Percentiles rank a stretch among this genome's conserved stretches.
Conservation (phyloP, 1,140 invertebrate genomes). For the Diuraphis noxia region DNA sequence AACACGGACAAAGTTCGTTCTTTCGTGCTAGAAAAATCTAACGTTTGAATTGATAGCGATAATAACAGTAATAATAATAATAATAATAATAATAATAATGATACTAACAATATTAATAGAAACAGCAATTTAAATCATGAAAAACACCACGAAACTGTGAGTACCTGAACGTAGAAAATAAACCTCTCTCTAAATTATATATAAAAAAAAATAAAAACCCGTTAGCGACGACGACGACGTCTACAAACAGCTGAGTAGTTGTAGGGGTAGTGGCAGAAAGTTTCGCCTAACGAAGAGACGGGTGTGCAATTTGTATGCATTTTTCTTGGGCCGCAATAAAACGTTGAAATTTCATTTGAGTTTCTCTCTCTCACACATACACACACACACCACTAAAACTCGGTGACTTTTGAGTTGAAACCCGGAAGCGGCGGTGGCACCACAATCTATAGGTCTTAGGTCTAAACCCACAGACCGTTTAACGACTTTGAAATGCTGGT, state of each 20-base stretch:
- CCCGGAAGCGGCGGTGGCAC: not conserved
- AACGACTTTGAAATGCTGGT: not conserved
- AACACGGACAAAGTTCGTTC: not conserved
- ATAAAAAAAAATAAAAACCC: not conserved
- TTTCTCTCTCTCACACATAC: not conserved
- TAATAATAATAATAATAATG: not conserved
- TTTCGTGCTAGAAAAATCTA: not conserved
- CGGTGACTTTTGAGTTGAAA: not conserved
- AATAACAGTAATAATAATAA: too few relatives aligned
- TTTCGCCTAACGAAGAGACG: not conserved
- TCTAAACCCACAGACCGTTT: not conserved
- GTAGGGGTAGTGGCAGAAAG: too few relatives aligned
- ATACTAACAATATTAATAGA: not conserved
- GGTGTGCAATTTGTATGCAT: not conserved
- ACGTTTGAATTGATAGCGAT: not conserved
- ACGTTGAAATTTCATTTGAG: not conserved
- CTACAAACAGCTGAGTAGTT: too few relatives aligned
- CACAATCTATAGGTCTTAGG: not conserved
- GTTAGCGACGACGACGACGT: not conserved
- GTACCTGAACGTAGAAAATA: too few relatives aligned
- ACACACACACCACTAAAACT: not conserved
- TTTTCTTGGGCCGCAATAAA: not conserved
- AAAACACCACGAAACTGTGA: not conserved
- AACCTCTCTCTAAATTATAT: too few relatives aligned
- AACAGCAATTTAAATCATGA: not conserved